phyloP scores from a whole-genome alignment of 64 coral and sea anemone genomes.

The Orbicella faveolata region DNA sequence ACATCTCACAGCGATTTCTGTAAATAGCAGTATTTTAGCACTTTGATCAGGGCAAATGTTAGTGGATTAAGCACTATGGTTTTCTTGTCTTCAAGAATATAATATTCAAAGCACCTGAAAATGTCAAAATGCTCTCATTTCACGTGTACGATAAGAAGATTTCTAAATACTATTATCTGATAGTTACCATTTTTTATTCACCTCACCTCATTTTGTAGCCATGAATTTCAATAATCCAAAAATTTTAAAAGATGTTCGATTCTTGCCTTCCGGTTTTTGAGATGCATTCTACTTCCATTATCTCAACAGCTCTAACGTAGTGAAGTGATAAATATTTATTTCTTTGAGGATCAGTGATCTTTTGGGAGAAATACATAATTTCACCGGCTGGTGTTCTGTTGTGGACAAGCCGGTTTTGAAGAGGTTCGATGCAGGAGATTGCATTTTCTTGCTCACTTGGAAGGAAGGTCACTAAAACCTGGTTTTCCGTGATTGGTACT shows the following conservation, averaged over 20 bases:
- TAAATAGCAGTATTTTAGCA: neutral
- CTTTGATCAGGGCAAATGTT: neutral
- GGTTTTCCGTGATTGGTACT: no score
- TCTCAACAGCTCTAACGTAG: slow-evolving; percentile 1
- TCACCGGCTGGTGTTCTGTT: slow-evolving; percentile 26
- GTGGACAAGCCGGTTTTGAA: slow-evolving; percentile 23
- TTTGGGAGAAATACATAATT: neutral
- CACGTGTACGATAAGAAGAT: neutral
- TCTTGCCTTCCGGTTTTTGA: neutral
- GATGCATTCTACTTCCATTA: slow-evolving; percentile 29
- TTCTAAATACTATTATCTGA: neutral
- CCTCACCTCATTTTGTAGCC: slow-evolving; percentile 42
- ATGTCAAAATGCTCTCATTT: neutral
- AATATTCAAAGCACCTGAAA: neutral
- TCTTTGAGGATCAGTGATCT: slow-evolving; percentile 25
- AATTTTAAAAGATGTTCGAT: neutral
- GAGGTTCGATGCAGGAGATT: slow-evolving; percentile 15
- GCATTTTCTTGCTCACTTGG: neutral
- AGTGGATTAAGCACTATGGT: neutral
- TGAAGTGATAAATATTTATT: slow-evolving; percentile 53
- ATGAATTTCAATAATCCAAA: neutral
- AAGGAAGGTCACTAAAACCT: neutral
- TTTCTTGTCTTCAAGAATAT: neutral
- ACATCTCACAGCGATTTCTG: neutral
- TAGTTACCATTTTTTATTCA: neutral